Evolutionary conservation across 2,113 vertebrate species (phyloP).

Genomic region (Grammomys surdaster): DNA sequence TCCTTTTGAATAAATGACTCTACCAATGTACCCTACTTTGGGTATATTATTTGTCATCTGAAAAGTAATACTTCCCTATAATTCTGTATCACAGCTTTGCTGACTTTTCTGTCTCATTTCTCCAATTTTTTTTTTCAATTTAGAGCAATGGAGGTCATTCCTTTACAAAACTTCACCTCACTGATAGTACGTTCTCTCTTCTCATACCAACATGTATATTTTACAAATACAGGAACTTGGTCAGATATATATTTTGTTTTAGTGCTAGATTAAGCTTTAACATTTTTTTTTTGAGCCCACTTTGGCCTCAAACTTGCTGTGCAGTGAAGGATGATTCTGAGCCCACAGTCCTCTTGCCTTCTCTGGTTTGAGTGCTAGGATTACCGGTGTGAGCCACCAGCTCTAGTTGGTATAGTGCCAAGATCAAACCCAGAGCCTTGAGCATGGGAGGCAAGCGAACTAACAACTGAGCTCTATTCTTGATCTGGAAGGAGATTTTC

Average conservation of each 20-base stretch:
- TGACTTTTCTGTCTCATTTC: not conserved
- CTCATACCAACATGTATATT: not conserved
- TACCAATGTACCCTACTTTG: not conserved
- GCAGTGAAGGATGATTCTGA: not conserved
- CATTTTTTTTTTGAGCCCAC: not conserved
- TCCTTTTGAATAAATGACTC: not conserved
- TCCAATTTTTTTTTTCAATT: not conserved
- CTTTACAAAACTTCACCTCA: not conserved
- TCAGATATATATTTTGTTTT: not conserved
- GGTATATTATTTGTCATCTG: not conserved
- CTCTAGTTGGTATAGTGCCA: not conserved
- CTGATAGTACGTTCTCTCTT: not conserved
- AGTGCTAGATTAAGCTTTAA: not conserved
- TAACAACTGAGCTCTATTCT: not conserved
- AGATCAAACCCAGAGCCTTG: not conserved
- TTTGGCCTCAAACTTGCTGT: not conserved
- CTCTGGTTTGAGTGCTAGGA: not conserved
- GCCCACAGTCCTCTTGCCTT: not conserved
- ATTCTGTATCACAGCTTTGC: not conserved
- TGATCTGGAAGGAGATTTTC: not conserved
- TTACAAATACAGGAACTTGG: not conserved
- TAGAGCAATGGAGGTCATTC: not conserved
- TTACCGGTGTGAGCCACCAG: too few species aligned
- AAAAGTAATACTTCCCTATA: not conserved
- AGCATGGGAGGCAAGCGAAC: not conserved